Evolutionary conservation across 2,797 vertebrate genomes (phyloP), one percentile per base, ranked within the genome.

Genomic region (Dallia pectoralis): DNA sequence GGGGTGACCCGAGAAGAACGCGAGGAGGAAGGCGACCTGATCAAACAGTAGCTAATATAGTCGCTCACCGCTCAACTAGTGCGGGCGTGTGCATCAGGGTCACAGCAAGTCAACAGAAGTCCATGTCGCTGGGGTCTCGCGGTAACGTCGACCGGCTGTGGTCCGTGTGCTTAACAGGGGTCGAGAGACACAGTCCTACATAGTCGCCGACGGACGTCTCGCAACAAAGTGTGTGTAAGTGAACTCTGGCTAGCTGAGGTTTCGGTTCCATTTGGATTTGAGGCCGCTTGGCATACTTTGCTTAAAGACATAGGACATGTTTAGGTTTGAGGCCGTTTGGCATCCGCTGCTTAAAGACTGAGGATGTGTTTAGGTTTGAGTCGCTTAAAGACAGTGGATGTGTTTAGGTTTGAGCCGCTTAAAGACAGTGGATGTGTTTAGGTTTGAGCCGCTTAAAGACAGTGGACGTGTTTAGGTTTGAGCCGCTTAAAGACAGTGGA

Each of bases 1-100:
- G 25, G 29, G 29, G 61, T 22, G 36, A 19, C 6, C 53, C 36
- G 25, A 59, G 66, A 64, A 66, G 62, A 72, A 71, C 36, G 66
- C 56, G 48, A 62, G 22, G 53, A 78, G 75, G 69, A 74, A 79
- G 80, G 81, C 75, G 74, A 81, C 81, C 36, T 85, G 69, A 36
- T n/a, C n/a, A n/a, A n/a, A 66, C 64, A 36, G 64, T 47, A 66
- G 29, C 27, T 72, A 29, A 40, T n/a, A n/a, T 19, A 15, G 18
- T 33, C n/a, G 64, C 51, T n/a, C 9, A 18, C 19, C 19, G n/a
- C 30, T 66, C 11, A 22, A 30, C 19, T 22, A n/a, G 4, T 30
- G 33, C 32, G 44, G 36, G 44, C 19, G 2, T 22, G 19, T 8
- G 44, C 12, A 19, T 25, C 19, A 32, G 32, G 63, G 63, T 32